A percentile compares a stretch with the other conserved stretches of the same genome.
These are phyloP conservation scores for Pogonocherus hispidulus DNA, from an alignment of 2,888 invertebrate species.

Conservation along the genomic window DNA sequence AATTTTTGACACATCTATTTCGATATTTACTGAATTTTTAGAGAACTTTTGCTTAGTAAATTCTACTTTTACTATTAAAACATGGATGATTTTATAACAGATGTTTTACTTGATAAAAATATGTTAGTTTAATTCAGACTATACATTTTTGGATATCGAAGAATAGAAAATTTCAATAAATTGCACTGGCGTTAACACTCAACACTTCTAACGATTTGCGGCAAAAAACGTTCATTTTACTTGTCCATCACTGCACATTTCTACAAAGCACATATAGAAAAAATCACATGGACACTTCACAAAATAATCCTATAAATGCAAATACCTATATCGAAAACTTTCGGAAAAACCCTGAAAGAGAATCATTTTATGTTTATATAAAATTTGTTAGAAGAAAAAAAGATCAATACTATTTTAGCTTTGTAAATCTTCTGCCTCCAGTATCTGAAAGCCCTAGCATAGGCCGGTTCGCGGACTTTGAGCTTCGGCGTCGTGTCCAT, in stretches of 20 bases:
- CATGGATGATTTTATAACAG: no score
- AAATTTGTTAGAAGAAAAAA: constrained; percentile 44
- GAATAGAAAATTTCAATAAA: background rate
- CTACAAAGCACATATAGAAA: constrained; percentile 51
- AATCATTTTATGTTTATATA: constrained; percentile 34
- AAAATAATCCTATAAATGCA: constrained; percentile 53
- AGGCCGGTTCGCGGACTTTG: constrained; percentile 58
- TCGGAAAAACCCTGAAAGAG: constrained; percentile 40
- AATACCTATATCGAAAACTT: constrained; percentile 52
- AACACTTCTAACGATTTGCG: background rate
- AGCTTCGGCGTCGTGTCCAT: constrained; percentile 49
- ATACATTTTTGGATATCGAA: background rate
- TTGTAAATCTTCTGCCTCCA: constrained; percentile 66
- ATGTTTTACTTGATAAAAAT: no score
- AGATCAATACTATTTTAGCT: constrained; percentile 64
- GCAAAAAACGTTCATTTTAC: constrained; percentile 4
- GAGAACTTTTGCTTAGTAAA: no score
- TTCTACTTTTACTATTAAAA: no score
- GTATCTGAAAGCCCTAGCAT: constrained; percentile 63
- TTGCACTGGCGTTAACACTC: constrained; percentile 1
- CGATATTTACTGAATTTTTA: no score
- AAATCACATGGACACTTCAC: constrained; percentile 48
- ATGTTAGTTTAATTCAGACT: no score
- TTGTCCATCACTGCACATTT: constrained; percentile 41
- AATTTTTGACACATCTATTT: no score